Conservation (phyloP, 2,888 invertebrate species). For the Chloroclystis v-ata region DNA sequence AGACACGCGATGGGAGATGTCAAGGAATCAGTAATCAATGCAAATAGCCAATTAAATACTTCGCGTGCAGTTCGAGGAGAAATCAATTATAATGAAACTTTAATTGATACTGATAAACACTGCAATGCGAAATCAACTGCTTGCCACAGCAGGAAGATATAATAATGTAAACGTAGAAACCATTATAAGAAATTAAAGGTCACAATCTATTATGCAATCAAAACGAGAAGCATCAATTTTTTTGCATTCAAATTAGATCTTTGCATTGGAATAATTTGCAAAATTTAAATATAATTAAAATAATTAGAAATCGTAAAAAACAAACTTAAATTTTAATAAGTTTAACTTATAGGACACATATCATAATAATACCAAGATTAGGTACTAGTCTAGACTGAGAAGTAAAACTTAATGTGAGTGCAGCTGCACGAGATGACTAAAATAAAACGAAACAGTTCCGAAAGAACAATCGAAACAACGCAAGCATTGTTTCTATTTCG, state of each 20-base stretch:
- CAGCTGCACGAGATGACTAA: conserved; percentile 39
- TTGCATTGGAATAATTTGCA: no score
- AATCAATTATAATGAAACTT: conserved; percentile 33
- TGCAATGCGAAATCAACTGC: conserved; percentile 8
- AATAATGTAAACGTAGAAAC: no score
- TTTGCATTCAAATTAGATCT: background rate
- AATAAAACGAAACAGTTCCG: conserved; percentile 37
- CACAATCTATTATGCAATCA: background rate
- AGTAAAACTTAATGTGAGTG: conserved; percentile 32
- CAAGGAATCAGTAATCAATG: conserved; percentile 50
- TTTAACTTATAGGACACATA: no score
- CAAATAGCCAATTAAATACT: conserved; percentile 53
- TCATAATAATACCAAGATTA: no score
- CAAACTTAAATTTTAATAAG: no score
- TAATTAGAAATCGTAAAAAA: no score
- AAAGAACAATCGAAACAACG: conserved; percentile 52
- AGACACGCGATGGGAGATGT: conserved; percentile 44
- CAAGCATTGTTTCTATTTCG: conserved; percentile 55
- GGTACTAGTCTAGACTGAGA: conserved; percentile 5
- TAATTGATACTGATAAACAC: conserved; percentile 32
- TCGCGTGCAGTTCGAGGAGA: conserved; percentile 20
- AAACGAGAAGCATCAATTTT: background rate
- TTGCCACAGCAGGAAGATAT: background rate
- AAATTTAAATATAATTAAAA: no score
- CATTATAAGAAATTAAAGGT: no score